Evolutionary conservation across 2,797 vertebrate species (phyloP).

Genomic region (Scleropages formosus): DNA sequence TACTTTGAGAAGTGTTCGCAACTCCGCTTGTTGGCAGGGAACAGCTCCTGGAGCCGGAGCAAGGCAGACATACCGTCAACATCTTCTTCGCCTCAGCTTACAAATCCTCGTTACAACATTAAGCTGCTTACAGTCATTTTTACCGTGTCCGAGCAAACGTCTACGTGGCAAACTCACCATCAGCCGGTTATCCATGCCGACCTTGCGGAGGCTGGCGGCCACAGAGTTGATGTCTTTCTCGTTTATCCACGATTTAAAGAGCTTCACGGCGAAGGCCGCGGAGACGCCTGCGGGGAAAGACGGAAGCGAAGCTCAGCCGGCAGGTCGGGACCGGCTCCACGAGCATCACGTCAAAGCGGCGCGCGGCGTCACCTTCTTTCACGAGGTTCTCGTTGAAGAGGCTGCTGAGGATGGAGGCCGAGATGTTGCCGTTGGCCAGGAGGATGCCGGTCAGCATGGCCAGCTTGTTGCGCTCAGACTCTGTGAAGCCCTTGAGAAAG

Average conservation of each 20-base stretch:
- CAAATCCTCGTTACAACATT: background rate
- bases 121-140: too few relatives aligned
- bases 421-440: conserved; percentile 87
- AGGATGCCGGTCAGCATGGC: conserved; percentile 96
- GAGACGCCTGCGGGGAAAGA: conserved; percentile 79
- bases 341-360: too few relatives aligned
- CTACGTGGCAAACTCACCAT: conserved; percentile 83
- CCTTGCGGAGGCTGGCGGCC: conserved; percentile 85
- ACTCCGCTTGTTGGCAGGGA: conserved; percentile 95
- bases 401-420: conserved; percentile 91
- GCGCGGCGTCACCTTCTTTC: conserved; percentile 85
- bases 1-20: conserved; percentile 96
- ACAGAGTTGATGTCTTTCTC: conserved; percentile 95
- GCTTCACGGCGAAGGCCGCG: conserved; percentile 91
- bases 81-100: too few relatives aligned
- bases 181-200: conserved; percentile 95
- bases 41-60: conserved; percentile 79
- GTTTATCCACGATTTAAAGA: conserved; percentile 97
- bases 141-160: background rate
- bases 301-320: too few relatives aligned
- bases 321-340: too few relatives aligned
- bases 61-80: background rate
- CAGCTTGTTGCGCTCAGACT: conserved; percentile 96
- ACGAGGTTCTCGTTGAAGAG: conserved; percentile 96
- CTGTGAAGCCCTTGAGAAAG: conserved; percentile 95